These are phyloP conservation scores for Indri indri DNA, from an alignment of 2,113 vertebrate genomes.

Conservation along the genomic window DNA sequence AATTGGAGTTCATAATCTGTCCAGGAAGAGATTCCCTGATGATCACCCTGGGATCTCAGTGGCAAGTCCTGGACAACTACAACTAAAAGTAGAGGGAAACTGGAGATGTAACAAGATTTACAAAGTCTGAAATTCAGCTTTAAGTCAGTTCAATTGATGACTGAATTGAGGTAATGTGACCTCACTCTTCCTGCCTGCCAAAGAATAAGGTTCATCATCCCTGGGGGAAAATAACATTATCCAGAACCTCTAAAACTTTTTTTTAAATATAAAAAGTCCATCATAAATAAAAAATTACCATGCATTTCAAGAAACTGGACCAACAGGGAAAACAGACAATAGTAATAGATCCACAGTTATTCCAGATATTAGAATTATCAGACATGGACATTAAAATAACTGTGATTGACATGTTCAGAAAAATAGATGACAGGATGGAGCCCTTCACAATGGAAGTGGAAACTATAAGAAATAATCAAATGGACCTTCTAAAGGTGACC, in stretches of 20 bases:
- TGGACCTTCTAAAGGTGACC: not conserved
- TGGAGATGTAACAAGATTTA: not conserved
- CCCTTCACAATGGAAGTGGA: not conserved
- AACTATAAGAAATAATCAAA: conserved; percentile 9
- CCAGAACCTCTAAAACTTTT: not conserved
- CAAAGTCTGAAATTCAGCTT: not conserved
- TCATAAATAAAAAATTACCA: not conserved
- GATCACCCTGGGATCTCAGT: not conserved
- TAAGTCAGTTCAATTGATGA: not conserved
- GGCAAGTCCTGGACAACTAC: not conserved
- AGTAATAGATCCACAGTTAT: not conserved
- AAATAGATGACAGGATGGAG: not conserved
- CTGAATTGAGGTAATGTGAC: not conserved
- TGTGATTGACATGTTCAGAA: not conserved
- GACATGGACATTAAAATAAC: not conserved
- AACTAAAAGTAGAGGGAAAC: not conserved
- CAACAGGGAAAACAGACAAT: not conserved
- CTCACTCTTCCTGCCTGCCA: not conserved
- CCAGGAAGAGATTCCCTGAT: not conserved
- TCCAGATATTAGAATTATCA: not conserved
- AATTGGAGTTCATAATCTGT: not conserved
- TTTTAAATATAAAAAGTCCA: not conserved
- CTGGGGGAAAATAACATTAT: not conserved
- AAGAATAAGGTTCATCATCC: not conserved
- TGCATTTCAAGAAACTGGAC: not conserved